Evolutionary conservation across 2,797 vertebrate genomes (phyloP).

Genomic region (Pteronotus mesoamericanus): DNA sequence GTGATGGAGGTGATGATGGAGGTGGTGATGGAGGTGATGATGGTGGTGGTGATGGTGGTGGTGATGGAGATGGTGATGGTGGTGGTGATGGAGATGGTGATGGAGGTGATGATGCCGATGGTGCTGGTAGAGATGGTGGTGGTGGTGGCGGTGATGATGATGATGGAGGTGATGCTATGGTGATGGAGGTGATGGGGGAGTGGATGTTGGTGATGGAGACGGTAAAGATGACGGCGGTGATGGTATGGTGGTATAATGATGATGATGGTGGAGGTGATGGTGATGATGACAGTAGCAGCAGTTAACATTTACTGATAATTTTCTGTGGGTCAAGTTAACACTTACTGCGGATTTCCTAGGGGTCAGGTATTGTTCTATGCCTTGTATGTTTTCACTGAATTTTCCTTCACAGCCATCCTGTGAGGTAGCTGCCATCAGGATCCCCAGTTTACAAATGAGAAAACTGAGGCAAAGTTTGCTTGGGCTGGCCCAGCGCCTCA

Average conservation of each 20-base stretch:
- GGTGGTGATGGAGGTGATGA: no score
- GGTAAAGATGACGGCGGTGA: neutral
- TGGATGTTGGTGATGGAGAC: no score
- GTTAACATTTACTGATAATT: accelerated
- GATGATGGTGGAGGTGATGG: accelerated
- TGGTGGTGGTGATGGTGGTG: no score
- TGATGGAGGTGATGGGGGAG: no score
- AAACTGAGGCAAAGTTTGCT: neutral
- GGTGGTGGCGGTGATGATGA: no score
- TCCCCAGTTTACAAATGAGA: neutral
- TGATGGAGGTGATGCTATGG: no score
- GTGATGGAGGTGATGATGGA: no score
- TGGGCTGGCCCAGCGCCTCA: neutral
- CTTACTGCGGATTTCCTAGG: accelerated
- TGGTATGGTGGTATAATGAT: no score
- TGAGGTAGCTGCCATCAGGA: neutral
- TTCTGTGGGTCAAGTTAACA: accelerated
- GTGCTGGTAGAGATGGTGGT: no score
- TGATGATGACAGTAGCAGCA: neutral
- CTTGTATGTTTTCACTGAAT: neutral
- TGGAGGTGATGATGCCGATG: no score
- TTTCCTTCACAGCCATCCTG: neutral
- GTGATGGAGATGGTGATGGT: no score
- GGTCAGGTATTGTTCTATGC: neutral
- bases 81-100: no score